phyloP scores from a whole-genome alignment of 2,113 vertebrate genomes.

The Brachyhypopomus gauderio region DNA sequence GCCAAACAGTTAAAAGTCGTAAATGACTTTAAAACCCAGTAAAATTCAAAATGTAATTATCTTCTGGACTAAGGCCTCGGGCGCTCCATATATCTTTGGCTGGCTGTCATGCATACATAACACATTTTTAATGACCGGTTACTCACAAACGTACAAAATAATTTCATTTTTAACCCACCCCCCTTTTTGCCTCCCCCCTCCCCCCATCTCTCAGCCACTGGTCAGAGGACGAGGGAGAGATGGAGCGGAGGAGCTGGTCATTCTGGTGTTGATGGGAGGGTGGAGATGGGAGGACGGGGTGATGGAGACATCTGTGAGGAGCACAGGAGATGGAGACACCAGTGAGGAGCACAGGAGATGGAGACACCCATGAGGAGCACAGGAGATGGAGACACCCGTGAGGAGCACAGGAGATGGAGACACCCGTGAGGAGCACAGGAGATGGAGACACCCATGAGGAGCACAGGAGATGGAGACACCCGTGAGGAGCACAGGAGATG shows the following conservation, averaged over 20 bases:
- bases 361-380: not conserved
- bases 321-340: not conserved
- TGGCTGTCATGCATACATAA: conserved; percentile 96
- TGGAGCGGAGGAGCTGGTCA: conserved; percentile 50
- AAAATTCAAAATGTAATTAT: conserved; percentile 99
- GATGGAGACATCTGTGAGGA: not conserved
- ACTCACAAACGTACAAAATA: conserved; percentile 91
- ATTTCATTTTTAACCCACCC: conserved; percentile 79
- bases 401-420: conserved; percentile 9
- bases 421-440: not conserved
- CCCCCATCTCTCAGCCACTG: conserved; percentile 60
- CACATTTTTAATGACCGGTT: conserved; percentile 90
- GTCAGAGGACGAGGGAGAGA: conserved; percentile 52
- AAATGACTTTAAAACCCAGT: conserved; percentile 98
- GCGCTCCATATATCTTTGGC: conserved; percentile 93
- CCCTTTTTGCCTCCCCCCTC: conserved; percentile 45
- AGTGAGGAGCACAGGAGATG: not conserved
- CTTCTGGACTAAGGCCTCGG: conserved; percentile 94
- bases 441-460: no score
- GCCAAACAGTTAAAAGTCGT: conserved; percentile 96
- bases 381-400: conserved; percentile 6
- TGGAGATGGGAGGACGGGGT: not conserved
- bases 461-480: conserved; percentile 12
- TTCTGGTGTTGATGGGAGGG: not conserved
- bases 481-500: not conserved